These are phyloP conservation scores for Trichonephila clavipes DNA, from an alignment of 1,140 invertebrate species.

Conservation along the genomic window DNA sequence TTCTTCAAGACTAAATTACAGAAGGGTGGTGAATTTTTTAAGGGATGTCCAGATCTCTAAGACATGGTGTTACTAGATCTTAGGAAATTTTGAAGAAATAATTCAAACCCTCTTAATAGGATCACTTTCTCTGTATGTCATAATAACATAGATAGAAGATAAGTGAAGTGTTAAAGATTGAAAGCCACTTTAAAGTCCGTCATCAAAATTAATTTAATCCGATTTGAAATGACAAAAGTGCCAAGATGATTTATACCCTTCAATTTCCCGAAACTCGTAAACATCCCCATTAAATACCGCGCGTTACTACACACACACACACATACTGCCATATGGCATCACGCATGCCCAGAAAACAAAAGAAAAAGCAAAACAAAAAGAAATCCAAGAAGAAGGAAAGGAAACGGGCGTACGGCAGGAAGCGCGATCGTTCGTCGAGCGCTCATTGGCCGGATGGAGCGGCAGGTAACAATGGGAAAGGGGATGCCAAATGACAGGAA, in stretches of 20 bases:
- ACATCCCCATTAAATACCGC: background rate
- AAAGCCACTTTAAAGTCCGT: too few species aligned
- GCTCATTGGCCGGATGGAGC: constrained; percentile 42
- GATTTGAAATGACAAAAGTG: background rate
- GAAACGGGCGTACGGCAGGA: constrained; percentile 29
- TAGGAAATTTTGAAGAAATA: too few species aligned
- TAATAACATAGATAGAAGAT: too few species aligned
- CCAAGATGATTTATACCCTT: background rate
- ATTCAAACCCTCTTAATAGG: too few species aligned
- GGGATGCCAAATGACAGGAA: constrained; percentile 73
- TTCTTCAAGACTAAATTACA: too few species aligned
- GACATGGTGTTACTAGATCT: too few species aligned
- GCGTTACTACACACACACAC: too few species aligned
- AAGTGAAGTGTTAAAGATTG: too few species aligned
- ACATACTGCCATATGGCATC: background rate
- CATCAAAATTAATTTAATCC: background rate
- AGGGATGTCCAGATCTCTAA: too few species aligned
- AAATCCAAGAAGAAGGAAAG: background rate
- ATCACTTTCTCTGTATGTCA: too few species aligned
- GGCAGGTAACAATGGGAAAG: constrained; percentile 68
- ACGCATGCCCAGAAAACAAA: background rate
- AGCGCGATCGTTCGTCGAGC: background rate
- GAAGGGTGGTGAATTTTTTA: too few species aligned
- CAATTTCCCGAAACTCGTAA: constrained; percentile 37
- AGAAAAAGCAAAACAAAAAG: background rate